These are phyloP conservation scores for Dendrolimus pini DNA, from an alignment of 2,888 invertebrate species.

Conservation along the genomic window DNA sequence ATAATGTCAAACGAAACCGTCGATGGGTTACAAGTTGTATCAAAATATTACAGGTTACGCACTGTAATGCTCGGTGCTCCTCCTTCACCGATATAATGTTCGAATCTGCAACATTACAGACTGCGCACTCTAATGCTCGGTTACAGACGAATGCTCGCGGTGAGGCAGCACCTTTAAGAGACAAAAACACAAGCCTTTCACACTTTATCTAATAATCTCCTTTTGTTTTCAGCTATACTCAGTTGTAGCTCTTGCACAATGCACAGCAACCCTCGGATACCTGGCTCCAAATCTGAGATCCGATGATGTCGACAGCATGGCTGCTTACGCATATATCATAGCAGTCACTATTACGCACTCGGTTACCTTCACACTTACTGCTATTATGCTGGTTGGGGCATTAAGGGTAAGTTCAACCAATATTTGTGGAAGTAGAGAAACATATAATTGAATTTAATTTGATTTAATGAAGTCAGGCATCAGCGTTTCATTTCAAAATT, in stretches of 20 bases:
- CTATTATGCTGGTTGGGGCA: constrained; percentile 53
- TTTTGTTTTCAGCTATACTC: constrained; percentile 47
- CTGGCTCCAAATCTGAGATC: constrained; percentile 18
- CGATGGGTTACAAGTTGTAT: too few relatives aligned
- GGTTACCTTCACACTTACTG: constrained; percentile 46
- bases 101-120: too few relatives aligned
- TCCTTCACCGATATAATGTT: too few relatives aligned
- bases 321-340: constrained; percentile 30
- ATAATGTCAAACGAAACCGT: too few relatives aligned
- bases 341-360: constrained; percentile 31
- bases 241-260: constrained; percentile 48
- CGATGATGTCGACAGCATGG: constrained; percentile 20
- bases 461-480: not conserved
- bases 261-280: constrained; percentile 29
- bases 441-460: not conserved
- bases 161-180: too few relatives aligned
- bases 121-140: too few relatives aligned
- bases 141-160: too few relatives aligned
- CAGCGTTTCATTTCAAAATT: too few relatives aligned
- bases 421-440: not conserved
- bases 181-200: too few relatives aligned
- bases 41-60: too few relatives aligned
- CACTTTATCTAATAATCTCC: too few relatives aligned
- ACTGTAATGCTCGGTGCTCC: too few relatives aligned
- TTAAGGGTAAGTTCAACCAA: constrained; percentile 35